These are phyloP conservation scores for Saguinus imperator DNA, from an alignment of 2,113 vertebrate genomes.

Conservation along the genomic window DNA sequence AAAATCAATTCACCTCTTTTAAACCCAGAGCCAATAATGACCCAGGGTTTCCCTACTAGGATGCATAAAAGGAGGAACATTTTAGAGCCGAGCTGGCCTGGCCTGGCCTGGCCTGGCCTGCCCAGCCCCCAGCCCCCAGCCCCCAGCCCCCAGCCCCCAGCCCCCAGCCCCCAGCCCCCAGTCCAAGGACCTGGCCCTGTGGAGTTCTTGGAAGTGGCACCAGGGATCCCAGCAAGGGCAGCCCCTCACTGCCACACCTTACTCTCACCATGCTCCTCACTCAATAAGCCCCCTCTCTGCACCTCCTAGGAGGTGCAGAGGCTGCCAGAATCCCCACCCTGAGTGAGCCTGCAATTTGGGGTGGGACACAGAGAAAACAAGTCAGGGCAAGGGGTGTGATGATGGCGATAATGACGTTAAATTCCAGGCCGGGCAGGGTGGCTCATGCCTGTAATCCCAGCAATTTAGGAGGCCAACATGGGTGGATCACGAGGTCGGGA, in stretches of 20 bases:
- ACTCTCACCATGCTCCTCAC: no score
- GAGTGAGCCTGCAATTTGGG: background rate
- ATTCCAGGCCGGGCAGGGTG: background rate
- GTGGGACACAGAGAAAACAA: background rate
- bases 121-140: no score
- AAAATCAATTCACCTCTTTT: background rate
- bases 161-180: no score
- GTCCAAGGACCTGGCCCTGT: fast-evolving
- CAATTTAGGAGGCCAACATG: no score
- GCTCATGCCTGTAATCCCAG: no score
- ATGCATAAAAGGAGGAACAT: background rate
- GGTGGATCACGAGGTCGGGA: no score
- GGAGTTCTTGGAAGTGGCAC: background rate
- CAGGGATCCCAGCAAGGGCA: background rate
- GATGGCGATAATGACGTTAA: background rate
- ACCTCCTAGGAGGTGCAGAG: background rate
- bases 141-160: no score
- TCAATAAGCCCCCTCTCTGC: background rate
- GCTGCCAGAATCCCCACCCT: background rate
- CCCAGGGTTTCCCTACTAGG: background rate
- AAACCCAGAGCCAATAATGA: background rate
- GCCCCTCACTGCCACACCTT: background rate
- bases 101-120: no score
- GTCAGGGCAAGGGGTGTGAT: background rate
- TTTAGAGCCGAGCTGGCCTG: background rate